phyloP scores from a whole-genome alignment of 2,797 vertebrate species.

The Halcyon leucocephala region DNA sequence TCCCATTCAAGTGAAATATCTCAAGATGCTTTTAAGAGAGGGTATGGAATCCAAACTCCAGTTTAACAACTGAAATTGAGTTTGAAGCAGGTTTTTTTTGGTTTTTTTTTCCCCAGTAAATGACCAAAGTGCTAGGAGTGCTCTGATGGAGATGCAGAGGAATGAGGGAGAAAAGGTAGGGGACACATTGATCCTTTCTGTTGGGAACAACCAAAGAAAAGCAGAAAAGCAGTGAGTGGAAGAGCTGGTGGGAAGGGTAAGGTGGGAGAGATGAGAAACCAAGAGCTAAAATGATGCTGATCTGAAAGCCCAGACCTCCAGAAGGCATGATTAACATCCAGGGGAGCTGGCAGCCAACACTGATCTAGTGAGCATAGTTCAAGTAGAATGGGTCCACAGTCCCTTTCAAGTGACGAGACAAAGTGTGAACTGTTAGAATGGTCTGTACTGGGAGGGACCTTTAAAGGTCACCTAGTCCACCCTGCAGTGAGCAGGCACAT shows the following conservation, averaged over 20 bases:
- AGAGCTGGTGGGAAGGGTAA: neutral
- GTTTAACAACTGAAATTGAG: neutral
- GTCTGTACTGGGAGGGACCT: neutral
- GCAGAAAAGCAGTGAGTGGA: neutral
- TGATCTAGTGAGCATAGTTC: neutral
- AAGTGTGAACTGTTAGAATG: neutral
- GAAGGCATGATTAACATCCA: neutral
- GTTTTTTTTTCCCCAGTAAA: neutral
- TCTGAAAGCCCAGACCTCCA: neutral
- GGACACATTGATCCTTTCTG: neutral
- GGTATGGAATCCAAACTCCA: neutral
- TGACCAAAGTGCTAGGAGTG: neutral
- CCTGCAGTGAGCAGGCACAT: neutral
- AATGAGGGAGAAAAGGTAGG: neutral
- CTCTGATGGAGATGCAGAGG: neutral
- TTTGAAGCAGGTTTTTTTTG: neutral
- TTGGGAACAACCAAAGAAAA: neutral
- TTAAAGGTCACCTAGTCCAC: neutral
- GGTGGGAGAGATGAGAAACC: neutral
- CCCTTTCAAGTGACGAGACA: neutral
- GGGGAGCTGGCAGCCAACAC: neutral
- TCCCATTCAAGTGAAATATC: neutral
- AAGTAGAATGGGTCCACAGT: neutral
- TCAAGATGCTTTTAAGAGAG: neutral
- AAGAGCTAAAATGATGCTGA: neutral